A percentile compares a stretch with the other conserved stretches of the same genome.
Conservation (phyloP, 2,113 vertebrate genomes). For the Ageneiosus marmoratus region DNA sequence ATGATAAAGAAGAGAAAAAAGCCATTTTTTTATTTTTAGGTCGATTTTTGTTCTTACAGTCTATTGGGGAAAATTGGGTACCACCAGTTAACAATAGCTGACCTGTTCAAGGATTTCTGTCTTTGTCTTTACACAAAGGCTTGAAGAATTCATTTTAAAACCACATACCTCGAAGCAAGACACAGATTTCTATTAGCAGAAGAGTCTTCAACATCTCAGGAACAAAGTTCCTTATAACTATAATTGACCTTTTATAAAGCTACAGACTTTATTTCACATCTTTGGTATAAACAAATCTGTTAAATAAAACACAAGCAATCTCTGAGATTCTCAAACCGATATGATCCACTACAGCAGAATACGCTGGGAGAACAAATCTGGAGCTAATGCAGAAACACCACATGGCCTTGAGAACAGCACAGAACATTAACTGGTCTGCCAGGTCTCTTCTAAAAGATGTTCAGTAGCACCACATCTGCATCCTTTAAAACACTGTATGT, state of each 20-base stretch:
- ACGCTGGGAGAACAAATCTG: conserved; percentile 23
- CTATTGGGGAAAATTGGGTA: neutral
- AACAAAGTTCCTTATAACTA: neutral
- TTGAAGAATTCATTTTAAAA: neutral
- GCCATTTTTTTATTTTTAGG: conserved; percentile 12
- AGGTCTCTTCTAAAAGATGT: neutral
- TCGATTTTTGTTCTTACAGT: neutral
- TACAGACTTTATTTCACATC: neutral
- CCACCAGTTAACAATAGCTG: conserved; percentile 6
- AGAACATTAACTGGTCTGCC: conserved; percentile 13
- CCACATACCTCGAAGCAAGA: neutral
- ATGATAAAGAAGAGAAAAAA: neutral
- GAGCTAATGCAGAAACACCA: conserved; percentile 28
- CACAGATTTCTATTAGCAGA: neutral
- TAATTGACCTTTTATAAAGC: neutral
- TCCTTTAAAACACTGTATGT: neutral
- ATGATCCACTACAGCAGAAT: conserved; percentile 7
- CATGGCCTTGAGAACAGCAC: conserved; percentile 31
- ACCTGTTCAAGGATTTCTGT: neutral
- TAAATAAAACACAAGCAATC: neutral
- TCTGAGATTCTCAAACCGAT: neutral
- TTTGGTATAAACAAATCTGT: neutral
- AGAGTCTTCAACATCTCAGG: neutral
- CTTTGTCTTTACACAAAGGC: conserved; percentile 10
- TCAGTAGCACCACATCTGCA: neutral